Evolutionary conservation across 2,113 vertebrate species (phyloP), one percentile per base, ranked within the genome.

Genomic region (Hucho hucho): DNA sequence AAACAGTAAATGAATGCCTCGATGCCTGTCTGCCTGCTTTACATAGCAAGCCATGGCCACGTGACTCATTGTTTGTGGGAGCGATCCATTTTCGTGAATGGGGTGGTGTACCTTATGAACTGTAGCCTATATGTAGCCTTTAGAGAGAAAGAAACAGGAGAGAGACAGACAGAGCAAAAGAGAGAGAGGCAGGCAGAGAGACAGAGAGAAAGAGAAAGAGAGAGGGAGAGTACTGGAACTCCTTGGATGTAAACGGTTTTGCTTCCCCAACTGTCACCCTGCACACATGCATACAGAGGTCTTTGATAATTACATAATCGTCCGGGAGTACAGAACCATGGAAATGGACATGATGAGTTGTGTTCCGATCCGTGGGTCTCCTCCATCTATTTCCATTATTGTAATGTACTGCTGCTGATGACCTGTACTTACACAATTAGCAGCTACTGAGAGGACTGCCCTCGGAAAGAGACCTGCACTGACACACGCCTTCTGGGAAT

Each of bases 381-480:
- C 84, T 80, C 87, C 88, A 88, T 90, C 86, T 85, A 89, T 90
- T 90, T 87, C 87, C 88, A 91, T 91, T 90, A 90, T 90, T 91
- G 86, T 89, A 91, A 91, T 91, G 88, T 83, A 86, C 86, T 89
- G 84, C 86, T 89, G 84, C 90, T 87, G 88, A 88, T 87, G 88
- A 91, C 89, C 88, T 82, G 88, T 81, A 86, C 86, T 88, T 86
- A 81, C 81, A 84, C 86, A 88, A 43, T 43, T 43, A 43, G 37
- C 37, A 43, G 37, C 37, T 43, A 11, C 37, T 43, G 37, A 43
- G 37, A 43, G 37, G 37, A 43, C 37, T 43, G 37, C 37, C 37
- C 37, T 32, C 32, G 6, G 6, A 32, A 32, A 32, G 32, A 32
- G 32, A 32, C 32, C 32, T 43, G 37, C 37, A 43, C 37, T 43